phyloP scores from a whole-genome alignment of 1,140 invertebrate species.

The Periplaneta americana region DNA sequence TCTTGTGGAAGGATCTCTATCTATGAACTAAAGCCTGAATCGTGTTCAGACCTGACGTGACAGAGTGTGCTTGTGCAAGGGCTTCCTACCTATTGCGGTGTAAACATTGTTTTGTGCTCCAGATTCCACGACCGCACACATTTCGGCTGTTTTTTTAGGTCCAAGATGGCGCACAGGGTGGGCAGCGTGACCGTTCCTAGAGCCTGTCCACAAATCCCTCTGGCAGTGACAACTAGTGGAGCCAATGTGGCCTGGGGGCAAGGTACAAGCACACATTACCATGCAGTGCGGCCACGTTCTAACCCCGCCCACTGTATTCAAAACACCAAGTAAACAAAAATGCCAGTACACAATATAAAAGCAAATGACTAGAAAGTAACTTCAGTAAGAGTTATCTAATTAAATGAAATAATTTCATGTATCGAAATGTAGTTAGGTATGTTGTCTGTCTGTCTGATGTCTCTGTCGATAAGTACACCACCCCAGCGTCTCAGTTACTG shows the following conservation, averaged over 20 bases:
- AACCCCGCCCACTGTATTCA: no score
- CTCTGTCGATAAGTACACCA: no score
- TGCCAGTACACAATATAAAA: background rate
- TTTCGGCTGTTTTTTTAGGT: constrained; percentile 20
- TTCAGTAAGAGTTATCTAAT: no score
- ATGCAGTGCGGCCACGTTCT: background rate
- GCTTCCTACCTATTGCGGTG: constrained; percentile 24
- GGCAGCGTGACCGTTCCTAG: constrained; percentile 21
- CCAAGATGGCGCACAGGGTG: constrained; percentile 5
- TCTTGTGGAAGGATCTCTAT: no score
- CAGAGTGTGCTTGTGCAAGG: background rate
- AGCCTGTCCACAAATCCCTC: constrained; percentile 23
- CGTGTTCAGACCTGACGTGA: no score
- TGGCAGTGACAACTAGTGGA: constrained; percentile 23
- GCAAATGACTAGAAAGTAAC: background rate
- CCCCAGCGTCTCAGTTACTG: no score
- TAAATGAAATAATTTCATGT: no score
- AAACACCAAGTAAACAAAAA: no score
- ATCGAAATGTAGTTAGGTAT: no score
- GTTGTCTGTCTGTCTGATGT: no score
- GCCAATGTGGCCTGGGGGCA: constrained; percentile 3
- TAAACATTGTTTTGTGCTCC: constrained; percentile 28
- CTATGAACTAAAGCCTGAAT: no score
- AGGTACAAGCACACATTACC: background rate
- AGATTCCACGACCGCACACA: constrained; percentile 25